These are phyloP conservation scores for Amblyteles armatorius DNA, from an alignment of 2,888 invertebrate species.

Conservation along the genomic window DNA sequence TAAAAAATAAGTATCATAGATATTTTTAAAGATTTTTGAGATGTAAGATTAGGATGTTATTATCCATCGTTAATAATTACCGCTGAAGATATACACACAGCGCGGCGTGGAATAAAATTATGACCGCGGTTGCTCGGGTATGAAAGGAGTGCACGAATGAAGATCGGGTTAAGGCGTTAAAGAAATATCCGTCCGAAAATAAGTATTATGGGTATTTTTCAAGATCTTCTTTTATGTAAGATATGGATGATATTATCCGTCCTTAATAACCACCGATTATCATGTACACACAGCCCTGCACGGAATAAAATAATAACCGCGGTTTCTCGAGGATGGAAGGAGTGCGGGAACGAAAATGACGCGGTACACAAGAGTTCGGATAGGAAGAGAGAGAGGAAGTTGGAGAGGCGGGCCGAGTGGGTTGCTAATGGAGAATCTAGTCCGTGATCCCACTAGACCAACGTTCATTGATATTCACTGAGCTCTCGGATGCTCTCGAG, in stretches of 20 bases:
- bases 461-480: conserved; percentile 75
- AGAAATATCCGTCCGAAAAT: not conserved
- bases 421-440: conserved; percentile 64
- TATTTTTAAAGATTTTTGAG: not conserved
- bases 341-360: conserved; percentile 24
- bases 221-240: not conserved
- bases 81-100: not conserved
- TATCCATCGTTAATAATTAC: not conserved
- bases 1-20: not conserved
- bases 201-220: not conserved
- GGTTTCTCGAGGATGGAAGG: conserved; percentile 3
- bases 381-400: conserved; percentile 33
- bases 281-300: not conserved
- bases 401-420: conserved; percentile 52
- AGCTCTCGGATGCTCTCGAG: conserved; percentile 78
- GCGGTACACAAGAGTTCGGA: conserved; percentile 14
- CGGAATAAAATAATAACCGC: not conserved
- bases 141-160: not conserved
- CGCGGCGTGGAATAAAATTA: not conserved
- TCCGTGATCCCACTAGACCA: conserved; percentile 42
- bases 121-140: not conserved
- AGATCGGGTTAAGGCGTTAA: not conserved
- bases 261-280: not conserved
- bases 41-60: not conserved
- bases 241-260: not conserved